These are phyloP conservation scores for Stegodyphus mimosarum DNA, from an alignment of 1,140 invertebrate species.

Conservation along the genomic window DNA sequence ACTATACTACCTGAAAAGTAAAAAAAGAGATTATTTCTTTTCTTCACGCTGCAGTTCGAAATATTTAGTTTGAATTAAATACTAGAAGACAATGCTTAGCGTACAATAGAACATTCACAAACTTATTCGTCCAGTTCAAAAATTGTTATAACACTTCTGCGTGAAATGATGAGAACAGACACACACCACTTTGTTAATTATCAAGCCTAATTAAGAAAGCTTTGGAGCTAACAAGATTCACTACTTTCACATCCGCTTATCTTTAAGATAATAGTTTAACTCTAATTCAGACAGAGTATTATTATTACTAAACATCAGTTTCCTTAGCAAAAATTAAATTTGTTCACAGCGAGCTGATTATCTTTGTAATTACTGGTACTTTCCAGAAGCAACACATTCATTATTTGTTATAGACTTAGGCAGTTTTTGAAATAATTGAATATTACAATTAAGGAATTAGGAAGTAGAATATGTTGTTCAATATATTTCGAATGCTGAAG, in stretches of 20 bases:
- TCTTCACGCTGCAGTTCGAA: too few relatives aligned
- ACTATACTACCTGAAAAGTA: too few relatives aligned
- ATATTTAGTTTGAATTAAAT: too few relatives aligned
- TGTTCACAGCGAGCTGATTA: slow-evolving; percentile 20
- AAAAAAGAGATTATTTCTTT: too few relatives aligned
- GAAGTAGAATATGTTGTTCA: too few relatives aligned
- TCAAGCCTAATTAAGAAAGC: slow-evolving; percentile 21
- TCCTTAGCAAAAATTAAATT: slow-evolving; percentile 41
- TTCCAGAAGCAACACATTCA: background rate
- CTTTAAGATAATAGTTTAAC: slow-evolving; percentile 37
- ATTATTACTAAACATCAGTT: slow-evolving; percentile 45
- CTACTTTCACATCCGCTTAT: slow-evolving; percentile 20
- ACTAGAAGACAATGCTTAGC: too few relatives aligned
- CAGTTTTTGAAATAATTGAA: slow-evolving; percentile 24
- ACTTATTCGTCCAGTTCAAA: too few relatives aligned
- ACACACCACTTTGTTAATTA: slow-evolving; percentile 1
- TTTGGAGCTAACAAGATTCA: slow-evolving; percentile 18
- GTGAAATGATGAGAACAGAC: too few relatives aligned
- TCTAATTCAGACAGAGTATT: slow-evolving; percentile 15
- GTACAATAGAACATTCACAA: too few relatives aligned
- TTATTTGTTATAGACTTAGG: slow-evolving; percentile 22
- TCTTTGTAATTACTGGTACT: slow-evolving; percentile 8
- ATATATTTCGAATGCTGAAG: too few relatives aligned
- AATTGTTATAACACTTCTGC: too few relatives aligned
- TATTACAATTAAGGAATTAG: background rate